Base-by-base conservation (phyloP, 1,140 invertebrate species). In the Rhopalosiphum maidis region DNA sequence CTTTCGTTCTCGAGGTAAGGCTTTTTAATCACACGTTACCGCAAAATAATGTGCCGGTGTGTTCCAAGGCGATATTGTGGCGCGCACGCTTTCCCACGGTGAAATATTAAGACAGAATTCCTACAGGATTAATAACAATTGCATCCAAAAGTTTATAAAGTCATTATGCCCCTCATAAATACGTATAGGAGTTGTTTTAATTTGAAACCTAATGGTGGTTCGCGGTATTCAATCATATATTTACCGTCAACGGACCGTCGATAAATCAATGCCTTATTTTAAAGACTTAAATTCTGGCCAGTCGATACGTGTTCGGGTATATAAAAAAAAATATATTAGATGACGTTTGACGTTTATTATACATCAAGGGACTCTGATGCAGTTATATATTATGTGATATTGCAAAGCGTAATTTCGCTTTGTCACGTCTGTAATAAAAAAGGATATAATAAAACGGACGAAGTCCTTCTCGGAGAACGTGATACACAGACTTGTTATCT, bases 361-460 rank as follows among this genome's bases (percentile, higher is more conserved):
- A 46, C 37, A 77, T 77, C 30, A 46, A 9, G 9, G 41, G 8
- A 83, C 35, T 83, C 41, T 30, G 22, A n/a, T 77, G 60, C 60
- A 77, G 60, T 77, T 77, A 77, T 77, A 77, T 77, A 77, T 86
- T 46, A 30, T 46, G 41, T 41, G 23, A 86, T 86, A 46, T 43
- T 86, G 41, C 37, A 46, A 43, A 86, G 41, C 37, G 85, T 41
- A 86, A 86, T 86, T 86, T 86, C 8, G 41, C 41, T 30, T 86
- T 86, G 85, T 86, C 85, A 86, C 85, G 85, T 85, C 41, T 15
- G 85, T 86, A 46, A 85, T 85, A 86, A 86, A 77, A 86, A 86
- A 25, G 41, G 37, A 25, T 46, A 46, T 86, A 46, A 86, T 43
- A 86, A 86, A 46, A 86, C 85, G 41, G 37, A 46, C 41, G 25